Conservation (phyloP, 2,888 invertebrate species). For the Petrolisthes cinctipes region DNA sequence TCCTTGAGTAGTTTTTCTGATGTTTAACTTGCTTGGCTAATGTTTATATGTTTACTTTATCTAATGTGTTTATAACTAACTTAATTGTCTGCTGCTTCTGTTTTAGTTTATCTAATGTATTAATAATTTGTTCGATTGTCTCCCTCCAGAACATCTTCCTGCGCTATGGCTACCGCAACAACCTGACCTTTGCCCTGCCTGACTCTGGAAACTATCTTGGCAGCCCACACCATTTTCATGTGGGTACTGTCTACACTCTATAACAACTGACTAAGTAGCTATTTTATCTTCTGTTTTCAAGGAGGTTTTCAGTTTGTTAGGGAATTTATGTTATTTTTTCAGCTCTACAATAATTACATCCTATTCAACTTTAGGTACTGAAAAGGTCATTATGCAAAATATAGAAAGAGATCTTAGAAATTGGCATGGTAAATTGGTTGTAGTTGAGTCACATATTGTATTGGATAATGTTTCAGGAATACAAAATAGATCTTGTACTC, state of each 20-base stretch:
- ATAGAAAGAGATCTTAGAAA: no score
- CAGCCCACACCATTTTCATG: slow-evolving; percentile 67
- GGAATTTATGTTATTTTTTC: no score
- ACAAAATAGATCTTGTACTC: no score
- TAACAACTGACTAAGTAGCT: no score
- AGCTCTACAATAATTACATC: neutral
- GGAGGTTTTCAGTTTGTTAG: no score
- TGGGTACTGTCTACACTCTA: slow-evolving; percentile 34
- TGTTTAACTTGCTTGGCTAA: neutral
- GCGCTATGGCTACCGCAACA: slow-evolving; percentile 56
- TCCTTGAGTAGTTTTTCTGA: neutral
- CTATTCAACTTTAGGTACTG: no score
- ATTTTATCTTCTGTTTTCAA: no score
- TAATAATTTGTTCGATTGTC: neutral
- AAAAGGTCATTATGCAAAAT: no score
- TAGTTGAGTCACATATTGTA: no score
- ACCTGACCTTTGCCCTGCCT: slow-evolving; percentile 67
- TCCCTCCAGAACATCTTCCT: slow-evolving; percentile 50
- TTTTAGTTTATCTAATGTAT: neutral
- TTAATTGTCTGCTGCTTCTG: neutral
- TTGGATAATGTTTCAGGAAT: no score
- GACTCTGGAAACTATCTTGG: slow-evolving; percentile 67
- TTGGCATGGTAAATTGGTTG: no score
- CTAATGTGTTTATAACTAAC: neutral
- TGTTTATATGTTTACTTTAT: neutral